These are phyloP conservation scores for Myotis myotis DNA, from an alignment of 2,797 vertebrate species.

Conservation along the genomic window DNA sequence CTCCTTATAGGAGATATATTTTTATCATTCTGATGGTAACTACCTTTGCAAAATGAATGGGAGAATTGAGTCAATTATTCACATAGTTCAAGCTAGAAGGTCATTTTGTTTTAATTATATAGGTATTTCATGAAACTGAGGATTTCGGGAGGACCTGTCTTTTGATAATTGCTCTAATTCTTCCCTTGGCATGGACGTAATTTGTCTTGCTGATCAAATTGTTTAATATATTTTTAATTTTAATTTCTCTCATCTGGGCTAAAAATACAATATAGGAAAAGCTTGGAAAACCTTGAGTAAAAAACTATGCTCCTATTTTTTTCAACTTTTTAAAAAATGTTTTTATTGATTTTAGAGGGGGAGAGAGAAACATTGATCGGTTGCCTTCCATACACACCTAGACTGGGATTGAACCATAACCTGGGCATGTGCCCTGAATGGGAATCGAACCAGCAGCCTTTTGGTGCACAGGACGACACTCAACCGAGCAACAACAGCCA, in stretches of 20 bases:
- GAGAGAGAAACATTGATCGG: too few relatives aligned
- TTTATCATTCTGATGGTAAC: conserved; percentile 68
- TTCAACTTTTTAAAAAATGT: too few relatives aligned
- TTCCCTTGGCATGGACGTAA: background rate
- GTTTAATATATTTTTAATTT: conserved; percentile 19
- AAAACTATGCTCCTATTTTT: background rate
- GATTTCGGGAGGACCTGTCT: background rate
- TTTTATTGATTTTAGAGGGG: too few relatives aligned
- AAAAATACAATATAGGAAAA: conserved; percentile 6
- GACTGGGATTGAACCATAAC: too few relatives aligned
- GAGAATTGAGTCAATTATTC: conserved; percentile 59
- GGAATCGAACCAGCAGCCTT: too few relatives aligned
- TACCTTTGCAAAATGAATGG: conserved; percentile 63
- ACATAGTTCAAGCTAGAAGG: conserved; percentile 24
- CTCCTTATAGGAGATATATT: conserved; percentile 66
- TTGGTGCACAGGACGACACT: too few relatives aligned
- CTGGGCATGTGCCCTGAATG: too few relatives aligned
- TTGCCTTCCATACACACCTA: too few relatives aligned
- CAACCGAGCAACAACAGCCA: too few relatives aligned
- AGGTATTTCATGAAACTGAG: conserved; percentile 39
- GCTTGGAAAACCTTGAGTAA: background rate
- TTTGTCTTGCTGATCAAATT: background rate
- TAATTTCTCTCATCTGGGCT: background rate
- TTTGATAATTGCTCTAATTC: conserved; percentile 30
- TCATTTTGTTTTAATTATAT: conserved; percentile 46